Evolutionary conservation across 2,113 vertebrate genomes (phyloP).

Genomic region (Lagopus muta): DNA sequence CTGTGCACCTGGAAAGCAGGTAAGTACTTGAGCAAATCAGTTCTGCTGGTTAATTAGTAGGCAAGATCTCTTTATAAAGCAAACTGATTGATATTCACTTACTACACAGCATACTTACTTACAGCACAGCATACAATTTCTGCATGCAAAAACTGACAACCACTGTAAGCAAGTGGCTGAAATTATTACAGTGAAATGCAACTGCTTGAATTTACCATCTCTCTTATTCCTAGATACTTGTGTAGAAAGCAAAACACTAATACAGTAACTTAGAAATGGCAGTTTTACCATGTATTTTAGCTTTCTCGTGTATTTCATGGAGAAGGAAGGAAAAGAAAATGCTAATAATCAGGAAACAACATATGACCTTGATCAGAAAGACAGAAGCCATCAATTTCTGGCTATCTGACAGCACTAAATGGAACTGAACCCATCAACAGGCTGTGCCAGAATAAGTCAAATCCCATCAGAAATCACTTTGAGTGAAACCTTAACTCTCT

Average conservation of each 20-base stretch:
- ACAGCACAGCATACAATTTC: not conserved
- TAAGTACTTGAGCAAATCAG: not conserved
- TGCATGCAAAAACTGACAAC: not conserved
- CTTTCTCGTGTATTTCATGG: not conserved
- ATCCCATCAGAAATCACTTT: conserved; percentile 78
- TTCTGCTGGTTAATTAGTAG: not conserved
- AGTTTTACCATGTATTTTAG: not conserved
- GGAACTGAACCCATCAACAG: not conserved
- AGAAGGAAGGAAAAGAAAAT: not conserved
- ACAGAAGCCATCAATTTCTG: not conserved
- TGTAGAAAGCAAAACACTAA: not conserved
- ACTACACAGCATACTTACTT: not conserved
- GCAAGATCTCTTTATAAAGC: not conserved
- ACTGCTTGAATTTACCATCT: not conserved
- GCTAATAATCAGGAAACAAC: not conserved
- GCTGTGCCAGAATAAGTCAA: conserved; percentile 81
- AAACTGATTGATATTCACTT: not conserved
- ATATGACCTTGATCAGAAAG: not conserved
- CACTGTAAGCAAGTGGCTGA: not conserved
- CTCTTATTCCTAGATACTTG: not conserved
- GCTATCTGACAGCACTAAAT: not conserved
- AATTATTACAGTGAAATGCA: not conserved
- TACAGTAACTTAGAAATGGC: not conserved
- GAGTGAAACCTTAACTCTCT: conserved; percentile 82
- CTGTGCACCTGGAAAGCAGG: not conserved